Evolutionary conservation across 2,888 invertebrate species (phyloP).

Genomic region (Clunio marinus): DNA sequence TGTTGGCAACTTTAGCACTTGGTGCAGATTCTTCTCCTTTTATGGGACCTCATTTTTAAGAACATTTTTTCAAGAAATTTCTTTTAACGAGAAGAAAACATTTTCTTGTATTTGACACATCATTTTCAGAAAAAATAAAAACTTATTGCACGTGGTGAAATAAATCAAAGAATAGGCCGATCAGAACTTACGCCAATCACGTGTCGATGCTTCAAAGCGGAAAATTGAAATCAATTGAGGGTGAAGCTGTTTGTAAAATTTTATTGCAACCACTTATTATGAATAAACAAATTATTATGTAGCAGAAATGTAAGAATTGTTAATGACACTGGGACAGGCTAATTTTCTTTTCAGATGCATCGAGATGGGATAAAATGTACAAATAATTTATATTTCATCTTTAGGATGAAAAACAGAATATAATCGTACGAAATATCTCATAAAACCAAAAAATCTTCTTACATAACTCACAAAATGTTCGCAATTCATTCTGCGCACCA

Average conservation of each 20-base stretch:
- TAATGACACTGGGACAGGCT: too few relatives aligned
- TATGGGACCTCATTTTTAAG: slow-evolving; percentile 22
- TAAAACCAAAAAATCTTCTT: too few relatives aligned
- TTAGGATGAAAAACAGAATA: too few relatives aligned
- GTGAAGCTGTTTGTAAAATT: background rate
- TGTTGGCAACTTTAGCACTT: slow-evolving; percentile 60
- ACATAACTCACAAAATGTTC: too few relatives aligned
- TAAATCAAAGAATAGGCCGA: slow-evolving; percentile 2
- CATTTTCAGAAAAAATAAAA: background rate
- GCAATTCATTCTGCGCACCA: too few relatives aligned
- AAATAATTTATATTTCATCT: too few relatives aligned
- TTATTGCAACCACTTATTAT: background rate
- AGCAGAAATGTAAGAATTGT: background rate
- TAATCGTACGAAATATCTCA: too few relatives aligned
- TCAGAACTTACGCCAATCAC: slow-evolving; percentile 24
- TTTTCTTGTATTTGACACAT: background rate
- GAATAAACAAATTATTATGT: background rate
- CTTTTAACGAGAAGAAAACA: background rate
- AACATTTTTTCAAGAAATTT: background rate
- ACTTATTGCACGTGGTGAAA: slow-evolving; percentile 15
- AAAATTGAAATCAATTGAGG: slow-evolving; percentile 35
- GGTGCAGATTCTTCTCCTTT: slow-evolving; percentile 9
- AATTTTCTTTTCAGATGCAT: too few relatives aligned
- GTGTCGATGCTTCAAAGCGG: slow-evolving; percentile 28
- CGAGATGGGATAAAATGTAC: too few relatives aligned